Percentiles rank a stretch among this genome's conserved stretches.
phyloP scores from a whole-genome alignment of 2,888 invertebrate species.

The Cosmorhoe ocellata region DNA sequence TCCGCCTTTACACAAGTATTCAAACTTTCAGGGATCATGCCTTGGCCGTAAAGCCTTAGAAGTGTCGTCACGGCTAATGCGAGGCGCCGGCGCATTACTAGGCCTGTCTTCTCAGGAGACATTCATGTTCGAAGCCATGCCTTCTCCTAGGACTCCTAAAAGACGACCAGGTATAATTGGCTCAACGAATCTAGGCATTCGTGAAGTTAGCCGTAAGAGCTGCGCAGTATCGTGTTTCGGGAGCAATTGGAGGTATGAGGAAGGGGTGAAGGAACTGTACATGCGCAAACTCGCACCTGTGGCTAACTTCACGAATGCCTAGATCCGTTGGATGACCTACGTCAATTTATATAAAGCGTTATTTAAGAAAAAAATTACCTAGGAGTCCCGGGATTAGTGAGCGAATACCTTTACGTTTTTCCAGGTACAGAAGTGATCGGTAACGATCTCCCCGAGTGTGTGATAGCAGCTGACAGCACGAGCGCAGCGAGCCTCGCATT shows the following conservation, averaged over 20 bases:
- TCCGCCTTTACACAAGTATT: no score
- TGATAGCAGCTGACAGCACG: constrained; percentile 75
- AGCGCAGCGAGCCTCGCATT: constrained; percentile 85
- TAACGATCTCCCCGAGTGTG: constrained; percentile 72
- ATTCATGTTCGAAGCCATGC: constrained; percentile 41
- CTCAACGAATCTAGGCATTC: no score
- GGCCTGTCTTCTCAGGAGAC: constrained; percentile 44
- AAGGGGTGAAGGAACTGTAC: no score
- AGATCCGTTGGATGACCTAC: no score
- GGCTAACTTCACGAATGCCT: no score
- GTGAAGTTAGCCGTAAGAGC: no score
- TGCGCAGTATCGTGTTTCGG: no score
- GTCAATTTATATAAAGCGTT: no score
- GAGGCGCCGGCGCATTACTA: constrained; percentile 45
- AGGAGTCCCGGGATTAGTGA: no score
- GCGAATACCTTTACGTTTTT: not conserved
- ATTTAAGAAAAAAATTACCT: no score
- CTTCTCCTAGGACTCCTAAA: constrained; percentile 37
- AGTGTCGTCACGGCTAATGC: constrained; percentile 41
- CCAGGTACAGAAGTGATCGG: constrained; percentile 54
- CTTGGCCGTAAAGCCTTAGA: constrained; percentile 42
- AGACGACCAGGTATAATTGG: constrained; percentile 41
- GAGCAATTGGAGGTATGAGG: no score
- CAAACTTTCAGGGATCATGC: constrained; percentile 45
- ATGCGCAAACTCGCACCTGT: no score